Conservation (phyloP, 2,113 vertebrate species). For the Atractosteus spatula region DNA sequence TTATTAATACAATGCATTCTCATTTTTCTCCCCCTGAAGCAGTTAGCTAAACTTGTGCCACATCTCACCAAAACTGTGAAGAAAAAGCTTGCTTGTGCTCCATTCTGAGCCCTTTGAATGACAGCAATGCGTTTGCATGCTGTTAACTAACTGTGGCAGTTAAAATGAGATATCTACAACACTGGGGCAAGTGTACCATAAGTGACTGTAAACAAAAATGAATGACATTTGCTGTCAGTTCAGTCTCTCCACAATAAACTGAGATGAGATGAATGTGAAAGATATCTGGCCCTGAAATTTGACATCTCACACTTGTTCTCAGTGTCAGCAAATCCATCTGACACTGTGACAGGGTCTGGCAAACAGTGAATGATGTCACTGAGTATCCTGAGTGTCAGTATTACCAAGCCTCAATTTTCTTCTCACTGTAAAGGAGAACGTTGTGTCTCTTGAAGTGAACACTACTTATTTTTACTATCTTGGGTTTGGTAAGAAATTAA, state of each 20-base stretch:
- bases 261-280: background rate
- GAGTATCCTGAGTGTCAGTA: no score
- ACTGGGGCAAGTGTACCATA: background rate
- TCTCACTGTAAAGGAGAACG: no score
- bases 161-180: background rate
- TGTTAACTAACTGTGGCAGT: background rate
- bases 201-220: conserved; percentile 1
- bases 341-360: background rate
- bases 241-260: conserved; percentile 5
- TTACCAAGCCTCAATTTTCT: no score
- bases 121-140: background rate
- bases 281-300: background rate
- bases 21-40: no score
- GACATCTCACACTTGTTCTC: conserved; percentile 1
- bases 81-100: no score
- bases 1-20: no score
- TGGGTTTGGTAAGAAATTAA: no score
- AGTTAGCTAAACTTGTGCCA: no score
- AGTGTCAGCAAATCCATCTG: conserved; percentile 3
- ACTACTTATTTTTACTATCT: no score
- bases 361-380: background rate
- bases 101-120: background rate
- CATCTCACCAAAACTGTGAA: no score
- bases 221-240: conserved; percentile 10
- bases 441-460: no score